Evolutionary conservation across 2,113 vertebrate genomes (phyloP).

Genomic region (Semnornis frantzii): DNA sequence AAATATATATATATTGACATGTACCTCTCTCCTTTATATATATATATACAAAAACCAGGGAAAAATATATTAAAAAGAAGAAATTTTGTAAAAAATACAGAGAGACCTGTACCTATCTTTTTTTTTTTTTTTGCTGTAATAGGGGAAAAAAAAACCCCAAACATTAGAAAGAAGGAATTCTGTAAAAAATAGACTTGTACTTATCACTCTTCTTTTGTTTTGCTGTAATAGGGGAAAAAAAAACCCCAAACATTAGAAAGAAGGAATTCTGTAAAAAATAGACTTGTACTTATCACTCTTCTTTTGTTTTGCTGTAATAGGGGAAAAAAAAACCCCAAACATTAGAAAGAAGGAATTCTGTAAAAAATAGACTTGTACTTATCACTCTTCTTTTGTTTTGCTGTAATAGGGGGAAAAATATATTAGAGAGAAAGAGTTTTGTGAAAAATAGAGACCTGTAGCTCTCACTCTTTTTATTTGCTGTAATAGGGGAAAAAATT

Average conservation of each 20-base stretch:
- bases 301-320: not conserved
- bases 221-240: not conserved
- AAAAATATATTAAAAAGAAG: too few species aligned
- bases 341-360: too few species aligned
- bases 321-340: not conserved
- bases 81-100: too few species aligned
- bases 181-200: too few species aligned
- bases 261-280: not conserved
- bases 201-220: not conserved
- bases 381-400: not conserved
- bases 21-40: too few species aligned
- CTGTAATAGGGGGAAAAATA: not conserved
- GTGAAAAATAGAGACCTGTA: too few species aligned
- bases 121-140: not conserved
- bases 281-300: not conserved
- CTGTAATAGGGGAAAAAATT: not conserved
- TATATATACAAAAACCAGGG: too few species aligned
- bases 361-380: not conserved
- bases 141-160: not conserved
- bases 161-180: not conserved
- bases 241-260: not conserved
- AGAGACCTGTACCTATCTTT: too few species aligned
- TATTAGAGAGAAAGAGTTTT: not conserved
- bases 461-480: not conserved
- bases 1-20: too few species aligned